These are phyloP conservation scores for Syrphus vitripennis DNA, from an alignment of 2,888 invertebrate species.

Conservation along the genomic window DNA sequence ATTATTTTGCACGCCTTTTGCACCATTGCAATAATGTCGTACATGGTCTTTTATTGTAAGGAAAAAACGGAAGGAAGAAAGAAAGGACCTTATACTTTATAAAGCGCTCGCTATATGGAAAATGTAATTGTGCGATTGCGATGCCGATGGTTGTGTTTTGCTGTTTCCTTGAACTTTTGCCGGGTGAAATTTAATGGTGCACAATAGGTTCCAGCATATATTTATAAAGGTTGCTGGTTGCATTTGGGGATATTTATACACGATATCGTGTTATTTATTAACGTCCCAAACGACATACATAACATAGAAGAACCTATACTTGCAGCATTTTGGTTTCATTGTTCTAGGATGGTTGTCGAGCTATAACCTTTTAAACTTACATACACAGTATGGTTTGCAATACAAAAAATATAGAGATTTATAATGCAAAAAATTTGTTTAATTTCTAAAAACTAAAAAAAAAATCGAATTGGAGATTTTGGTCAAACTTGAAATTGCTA, in stretches of 20 bases:
- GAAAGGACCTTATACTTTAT: no score
- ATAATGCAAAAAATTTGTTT: no score
- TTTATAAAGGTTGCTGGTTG: neutral
- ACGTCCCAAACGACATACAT: neutral
- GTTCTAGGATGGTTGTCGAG: neutral
- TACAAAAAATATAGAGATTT: no score
- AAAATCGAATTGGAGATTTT: no score
- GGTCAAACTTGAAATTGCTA: no score
- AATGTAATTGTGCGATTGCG: no score
- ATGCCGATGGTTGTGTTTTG: neutral
- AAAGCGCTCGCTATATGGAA: no score
- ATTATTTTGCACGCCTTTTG: conserved; percentile 26
- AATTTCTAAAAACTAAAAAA: no score
- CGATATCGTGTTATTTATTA: conserved; percentile 13
- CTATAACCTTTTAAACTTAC: neutral
- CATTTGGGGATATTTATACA: neutral
- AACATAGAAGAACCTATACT: neutral
- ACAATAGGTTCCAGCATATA: neutral
- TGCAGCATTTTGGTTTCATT: neutral
- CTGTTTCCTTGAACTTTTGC: conserved; percentile 23
- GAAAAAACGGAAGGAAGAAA: no score
- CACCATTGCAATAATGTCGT: conserved; percentile 29
- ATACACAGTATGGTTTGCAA: neutral
- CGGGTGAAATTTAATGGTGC: neutral
- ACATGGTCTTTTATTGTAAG: conserved; percentile 13